Conservation (phyloP, 2,888 invertebrate species). For the Metallyticus violacea region DNA sequence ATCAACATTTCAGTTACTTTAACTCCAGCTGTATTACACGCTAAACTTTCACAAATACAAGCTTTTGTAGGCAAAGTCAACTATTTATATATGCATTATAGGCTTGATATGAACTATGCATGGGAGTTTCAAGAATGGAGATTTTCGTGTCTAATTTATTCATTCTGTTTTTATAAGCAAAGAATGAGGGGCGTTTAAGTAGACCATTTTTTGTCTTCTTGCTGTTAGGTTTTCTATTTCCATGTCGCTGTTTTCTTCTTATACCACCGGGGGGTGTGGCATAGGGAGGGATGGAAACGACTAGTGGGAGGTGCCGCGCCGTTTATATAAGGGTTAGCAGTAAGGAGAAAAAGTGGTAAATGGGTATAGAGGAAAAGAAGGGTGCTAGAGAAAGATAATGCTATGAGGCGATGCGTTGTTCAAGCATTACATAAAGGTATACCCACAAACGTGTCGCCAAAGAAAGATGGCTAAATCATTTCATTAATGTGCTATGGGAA, state of each 20-base stretch:
- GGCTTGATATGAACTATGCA: too few species aligned
- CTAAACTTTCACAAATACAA: neutral
- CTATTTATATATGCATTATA: neutral
- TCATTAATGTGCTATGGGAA: neutral
- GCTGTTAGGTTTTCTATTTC: neutral
- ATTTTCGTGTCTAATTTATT: neutral
- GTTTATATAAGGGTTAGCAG: neutral
- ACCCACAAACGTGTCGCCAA: neutral
- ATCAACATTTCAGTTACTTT: neutral
- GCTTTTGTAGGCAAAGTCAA: neutral
- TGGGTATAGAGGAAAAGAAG: neutral
- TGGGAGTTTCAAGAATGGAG: too few species aligned
- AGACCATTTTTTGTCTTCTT: neutral
- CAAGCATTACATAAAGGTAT: neutral
- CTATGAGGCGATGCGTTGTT: neutral
- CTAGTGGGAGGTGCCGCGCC: neutral
- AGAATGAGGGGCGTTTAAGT: neutral
- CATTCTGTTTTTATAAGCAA: neutral
- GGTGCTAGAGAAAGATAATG: neutral
- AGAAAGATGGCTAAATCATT: neutral
- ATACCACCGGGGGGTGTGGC: neutral
- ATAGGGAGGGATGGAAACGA: neutral
- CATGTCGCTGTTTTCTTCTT: neutral
- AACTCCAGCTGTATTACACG: neutral
- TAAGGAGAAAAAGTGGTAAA: neutral